Evolutionary conservation across 2,888 invertebrate species (phyloP), one percentile per base, ranked within the genome.

Genomic region (Scaptomyza polygonia): DNA sequence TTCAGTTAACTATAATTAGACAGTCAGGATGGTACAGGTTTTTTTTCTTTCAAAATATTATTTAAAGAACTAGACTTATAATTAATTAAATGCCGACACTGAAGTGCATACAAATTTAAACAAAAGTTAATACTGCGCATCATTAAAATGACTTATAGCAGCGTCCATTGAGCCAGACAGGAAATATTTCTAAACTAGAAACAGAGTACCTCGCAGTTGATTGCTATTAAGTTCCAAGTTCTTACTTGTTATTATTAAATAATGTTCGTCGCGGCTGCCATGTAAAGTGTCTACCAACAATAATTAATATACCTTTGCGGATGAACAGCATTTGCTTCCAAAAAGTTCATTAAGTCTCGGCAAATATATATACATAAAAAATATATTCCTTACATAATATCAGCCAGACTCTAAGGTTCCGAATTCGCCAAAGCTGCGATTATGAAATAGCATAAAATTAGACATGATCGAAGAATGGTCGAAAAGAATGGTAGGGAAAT

Each of bases 301-400:
- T 83, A 71, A 81, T 81, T 83, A 86, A 84, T 86, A 80, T 77
- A 62, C 62, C 65, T 72, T 63, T 67, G 36, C 36, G 58, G 53
- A 55, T 53, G 72, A 76, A 62, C 56, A 61, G 55, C 67, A 65
- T 66, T 66, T 42, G 45, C 56, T 48, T 39, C 49, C 12, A 51
- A 80, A 16, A 86, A 86, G 85, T 78, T 86, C 87, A 77, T 81
- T 81, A 86, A 81, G 72, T 58, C 77, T 64, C 77, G 63, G 64
- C 63, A 59, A 56, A 54, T 59, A 57, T 56, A 48, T 45, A 12
- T n/a, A 64, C 64, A 34, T 69, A 72, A 57, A 36, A n/a, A n/a
- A 4, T 36, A 36, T 36, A 69, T 63, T 66, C 66, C 61, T 70
- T 76, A 72, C 74, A 83, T 16, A 58, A 47, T 30, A 27, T 43